Percentiles rank a stretch among this genome's conserved stretches.
Evolutionary conservation across 2,797 vertebrate species (phyloP).

Genomic region (Pantherophis alleghaniensis): DNA sequence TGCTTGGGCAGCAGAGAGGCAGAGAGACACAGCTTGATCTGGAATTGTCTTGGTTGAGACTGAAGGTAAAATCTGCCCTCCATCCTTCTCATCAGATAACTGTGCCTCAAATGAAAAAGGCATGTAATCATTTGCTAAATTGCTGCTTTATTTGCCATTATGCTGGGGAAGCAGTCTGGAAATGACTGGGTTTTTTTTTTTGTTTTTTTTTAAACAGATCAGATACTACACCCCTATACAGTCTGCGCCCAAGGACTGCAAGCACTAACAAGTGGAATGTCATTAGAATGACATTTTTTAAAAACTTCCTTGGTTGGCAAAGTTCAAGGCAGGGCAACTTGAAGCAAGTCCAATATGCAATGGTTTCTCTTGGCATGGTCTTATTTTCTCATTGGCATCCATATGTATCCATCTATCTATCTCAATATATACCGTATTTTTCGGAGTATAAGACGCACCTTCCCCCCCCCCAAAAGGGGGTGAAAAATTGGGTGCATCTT

Average conservation of each 20-base stretch:
- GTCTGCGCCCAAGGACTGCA: neutral
- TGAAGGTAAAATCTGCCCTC: constrained; percentile 13
- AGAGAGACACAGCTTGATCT: constrained; percentile 32
- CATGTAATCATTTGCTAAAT: constrained; percentile 22
- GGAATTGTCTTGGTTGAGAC: constrained; percentile 23
- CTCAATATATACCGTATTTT: neutral
- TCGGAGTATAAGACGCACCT: no score
- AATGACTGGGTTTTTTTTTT: constrained; percentile 6
- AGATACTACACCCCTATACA: neutral
- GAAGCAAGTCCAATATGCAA: neutral
- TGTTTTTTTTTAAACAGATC: neutral
- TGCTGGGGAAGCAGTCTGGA: constrained; percentile 37
- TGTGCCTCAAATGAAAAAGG: constrained; percentile 51
- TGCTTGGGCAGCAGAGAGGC: constrained; percentile 7
- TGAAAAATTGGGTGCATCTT: no score
- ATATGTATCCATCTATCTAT: neutral
- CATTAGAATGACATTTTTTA: constrained; percentile 50
- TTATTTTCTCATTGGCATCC: neutral
- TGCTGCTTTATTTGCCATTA: constrained; percentile 34
- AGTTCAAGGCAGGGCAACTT: neutral
- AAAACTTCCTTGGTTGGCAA: constrained; percentile 11
- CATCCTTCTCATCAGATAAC: constrained; percentile 21
- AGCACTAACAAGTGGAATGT: constrained; percentile 24
- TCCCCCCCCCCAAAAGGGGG: no score
- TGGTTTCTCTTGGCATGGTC: neutral